Percentiles rank a stretch among this genome's conserved stretches.
Conservation (phyloP, 2,113 vertebrate species). For the Ranitomeya imitator region DNA sequence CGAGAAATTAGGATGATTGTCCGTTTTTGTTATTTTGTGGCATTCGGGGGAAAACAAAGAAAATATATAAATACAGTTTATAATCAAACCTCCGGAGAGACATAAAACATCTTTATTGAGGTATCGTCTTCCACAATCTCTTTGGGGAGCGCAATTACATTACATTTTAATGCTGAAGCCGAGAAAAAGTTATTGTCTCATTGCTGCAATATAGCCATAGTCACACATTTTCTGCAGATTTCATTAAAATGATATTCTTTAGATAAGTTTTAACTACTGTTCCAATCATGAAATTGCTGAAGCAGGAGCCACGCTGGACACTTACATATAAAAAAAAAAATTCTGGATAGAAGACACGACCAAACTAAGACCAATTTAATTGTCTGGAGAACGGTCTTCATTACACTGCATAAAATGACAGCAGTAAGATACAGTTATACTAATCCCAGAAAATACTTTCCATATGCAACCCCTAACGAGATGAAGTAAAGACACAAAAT, state of each 20-base stretch:
- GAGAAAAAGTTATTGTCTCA: neutral
- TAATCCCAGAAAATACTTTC: conserved; percentile 45
- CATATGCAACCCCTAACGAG: conserved; percentile 46
- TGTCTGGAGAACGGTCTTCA: conserved; percentile 17
- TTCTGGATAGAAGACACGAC: neutral
- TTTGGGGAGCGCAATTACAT: neutral
- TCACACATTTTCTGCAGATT: neutral
- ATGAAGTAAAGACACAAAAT: conserved; percentile 3
- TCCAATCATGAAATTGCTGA: conserved; percentile 22
- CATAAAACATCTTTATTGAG: neutral
- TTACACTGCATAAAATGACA: conserved; percentile 32
- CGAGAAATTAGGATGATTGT: neutral
- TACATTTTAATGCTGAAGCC: conserved; percentile 7
- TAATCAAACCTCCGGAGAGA: neutral
- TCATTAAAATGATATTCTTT: conserved; percentile 7
- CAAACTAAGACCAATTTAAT: conserved; percentile 20
- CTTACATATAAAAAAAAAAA: neutral
- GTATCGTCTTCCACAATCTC: conserved; percentile 2
- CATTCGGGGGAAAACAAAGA: neutral
- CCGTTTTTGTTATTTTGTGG: neutral
- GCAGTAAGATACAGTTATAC: conserved; percentile 46
- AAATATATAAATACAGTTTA: neutral
- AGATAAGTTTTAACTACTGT: conserved; percentile 13
- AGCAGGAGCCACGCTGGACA: neutral
- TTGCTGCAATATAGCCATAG: neutral